Evolutionary conservation across 2,113 vertebrate genomes (phyloP), one percentile per base, ranked within the genome.

Genomic region (Corapipo altera): DNA sequence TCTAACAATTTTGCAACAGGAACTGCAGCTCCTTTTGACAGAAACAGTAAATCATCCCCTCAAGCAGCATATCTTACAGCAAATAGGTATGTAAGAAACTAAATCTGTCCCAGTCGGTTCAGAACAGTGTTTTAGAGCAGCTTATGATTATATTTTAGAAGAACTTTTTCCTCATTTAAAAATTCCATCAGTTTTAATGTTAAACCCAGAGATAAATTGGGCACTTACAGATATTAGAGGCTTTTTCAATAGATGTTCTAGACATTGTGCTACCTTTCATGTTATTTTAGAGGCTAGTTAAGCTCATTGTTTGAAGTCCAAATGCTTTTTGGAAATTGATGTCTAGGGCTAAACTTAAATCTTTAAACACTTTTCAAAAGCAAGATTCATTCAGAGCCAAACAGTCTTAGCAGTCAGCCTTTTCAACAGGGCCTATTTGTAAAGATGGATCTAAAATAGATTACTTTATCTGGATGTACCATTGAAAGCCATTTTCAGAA

Each of bases 31-130:
- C 35, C 49, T 92, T 88, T 76, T 82, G 89, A 89, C 85, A 95
- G 92, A 94, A 90, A 85, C 88, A 89, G 80, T 95, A 96, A 95
- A 96, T 96, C 93, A 95, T 62, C 65, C 62, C 91, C 93, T 91
- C 75, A 76, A 93, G 94, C 82, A 94, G 87, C 70, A 55, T 77
- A 94, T 92, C 87, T 82, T 85, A 70, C 81, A 91, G 89, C 92
- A 96, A 93, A 91, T 87, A 94, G 85, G 85, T 91, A 91, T 72
- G 92, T 49, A 92, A 92, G 92, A 84, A 85, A 82, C 83, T 75
- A 10, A 92, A 85, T 96, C 88, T 92, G 73, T 92, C 87, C 89
- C 73, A 73, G 55, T 76, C 2, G 9, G 75, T 93, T 91, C 87
- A 76, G 49, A 96, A 59, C 65, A 89, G 74, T 86, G 75, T 90